Conservation (phyloP, 2,113 vertebrate species). For the Poeciliopsis occidentalis region DNA sequence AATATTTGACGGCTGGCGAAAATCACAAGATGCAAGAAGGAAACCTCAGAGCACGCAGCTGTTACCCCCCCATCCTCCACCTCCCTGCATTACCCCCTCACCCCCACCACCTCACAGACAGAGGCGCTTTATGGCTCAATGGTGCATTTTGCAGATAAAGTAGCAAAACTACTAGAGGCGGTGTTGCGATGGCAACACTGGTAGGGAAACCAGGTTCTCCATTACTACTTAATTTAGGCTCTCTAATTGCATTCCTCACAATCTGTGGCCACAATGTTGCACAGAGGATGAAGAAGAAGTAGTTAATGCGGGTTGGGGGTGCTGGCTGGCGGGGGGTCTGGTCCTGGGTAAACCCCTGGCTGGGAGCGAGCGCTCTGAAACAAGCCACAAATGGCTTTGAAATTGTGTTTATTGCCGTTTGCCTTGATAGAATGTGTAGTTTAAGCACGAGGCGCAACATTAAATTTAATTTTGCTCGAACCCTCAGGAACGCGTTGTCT, state of each 20-base stretch:
- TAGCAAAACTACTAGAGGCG: slow-evolving; percentile 99
- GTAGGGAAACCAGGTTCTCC: slow-evolving; percentile 98
- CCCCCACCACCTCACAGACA: slow-evolving; percentile 73
- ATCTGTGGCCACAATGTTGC: slow-evolving; percentile 92
- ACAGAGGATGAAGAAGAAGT: slow-evolving; percentile 40
- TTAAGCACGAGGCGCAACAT: slow-evolving; percentile 56
- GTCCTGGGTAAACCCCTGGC: slow-evolving; percentile 41
- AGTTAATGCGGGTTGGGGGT: slow-evolving; percentile 25
- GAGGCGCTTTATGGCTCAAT: slow-evolving; percentile 99
- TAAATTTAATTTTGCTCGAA: slow-evolving; percentile 50
- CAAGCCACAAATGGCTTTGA: slow-evolving; percentile 32
- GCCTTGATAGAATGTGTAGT: slow-evolving; percentile 52
- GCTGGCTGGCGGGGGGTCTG: slow-evolving; percentile 11
- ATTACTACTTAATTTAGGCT: slow-evolving; percentile 99
- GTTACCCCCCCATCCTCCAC: slow-evolving; percentile 8
- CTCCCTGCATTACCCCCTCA: slow-evolving; percentile 21
- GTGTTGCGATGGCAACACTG: slow-evolving; percentile 97
- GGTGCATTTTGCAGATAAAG: slow-evolving; percentile 99
- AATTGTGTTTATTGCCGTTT: slow-evolving; percentile 57
- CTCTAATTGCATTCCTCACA: slow-evolving; percentile 99
- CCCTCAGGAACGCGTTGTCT: slow-evolving; percentile 39
- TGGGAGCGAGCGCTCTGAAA: slow-evolving; percentile 25
- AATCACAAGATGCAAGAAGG: slow-evolving; percentile 85
- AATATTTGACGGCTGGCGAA: slow-evolving; percentile 89
- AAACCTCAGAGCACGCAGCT: slow-evolving; percentile 62